Base-by-base conservation (phyloP, 2,113 vertebrate species). In the Martes martes region DNA sequence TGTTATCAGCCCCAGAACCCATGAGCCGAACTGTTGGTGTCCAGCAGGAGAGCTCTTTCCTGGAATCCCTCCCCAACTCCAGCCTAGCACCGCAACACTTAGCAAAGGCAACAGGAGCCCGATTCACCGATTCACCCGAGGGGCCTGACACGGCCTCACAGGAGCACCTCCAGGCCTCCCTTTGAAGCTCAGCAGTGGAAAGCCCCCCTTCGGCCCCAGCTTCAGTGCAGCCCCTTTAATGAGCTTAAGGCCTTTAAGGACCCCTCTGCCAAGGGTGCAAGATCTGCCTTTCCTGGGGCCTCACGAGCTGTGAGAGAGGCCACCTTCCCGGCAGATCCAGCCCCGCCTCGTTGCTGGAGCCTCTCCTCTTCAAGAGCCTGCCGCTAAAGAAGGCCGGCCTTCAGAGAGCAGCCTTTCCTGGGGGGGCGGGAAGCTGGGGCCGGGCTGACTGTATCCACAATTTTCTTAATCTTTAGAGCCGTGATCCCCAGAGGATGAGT, bases 181-280 rank as follows among this genome's bases (percentile, higher is more conserved):
- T 81, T 74, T 36, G 74, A 57, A 87, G 55, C 67, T 91, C 14
- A 19, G 36, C 47, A 13, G 33, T 82, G 67, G 88, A 57, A 80
- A 82, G 8, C 13, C 80, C 57, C 14, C 81, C 31, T 55, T 42
- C 26, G 19, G 7, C 50, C n/a, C 78, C 69, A 6, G 0, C 61
- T 33, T 80, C 50, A 85, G 0, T 26, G 6, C 52, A 57, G 71
- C 52, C 50, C 61, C 45, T 63, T 45, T 47, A 71, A 84, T 57
- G n/a, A 39, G 73, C 24, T 24, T 47, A 24, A 55, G 19, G 13
- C 45, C 45, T 0, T 19, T 39, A 89, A 63, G 42, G 45, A 59
- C 52, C 55, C 28, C 42, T 26, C n/a, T 0, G 3, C 31, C 11
- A 36, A 33, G 0, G 59, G 52, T 15, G 2, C 33, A 24, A 33